These are phyloP conservation scores for Phrynosoma blainvillii DNA, from an alignment of 2,113 vertebrate species.

Conservation along the genomic window DNA sequence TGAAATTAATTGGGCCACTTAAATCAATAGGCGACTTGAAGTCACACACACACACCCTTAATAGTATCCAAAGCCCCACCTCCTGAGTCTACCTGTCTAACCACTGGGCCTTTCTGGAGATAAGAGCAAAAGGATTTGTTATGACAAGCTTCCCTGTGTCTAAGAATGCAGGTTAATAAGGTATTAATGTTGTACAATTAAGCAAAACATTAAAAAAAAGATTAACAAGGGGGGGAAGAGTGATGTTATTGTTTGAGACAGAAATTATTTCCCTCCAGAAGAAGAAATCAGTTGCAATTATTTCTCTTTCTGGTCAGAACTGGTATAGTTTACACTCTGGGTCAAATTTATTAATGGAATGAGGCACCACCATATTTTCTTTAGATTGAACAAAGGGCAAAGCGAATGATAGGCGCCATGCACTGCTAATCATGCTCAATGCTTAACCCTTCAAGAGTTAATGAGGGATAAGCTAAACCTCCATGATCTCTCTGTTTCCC, in stretches of 20 bases:
- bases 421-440: slow-evolving; percentile 43
- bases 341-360: slow-evolving; percentile 58
- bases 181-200: slow-evolving; percentile 4
- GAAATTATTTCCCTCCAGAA: slow-evolving; percentile 68
- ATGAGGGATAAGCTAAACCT: slow-evolving; percentile 62
- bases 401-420: slow-evolving; percentile 53
- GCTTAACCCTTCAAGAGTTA: slow-evolving; percentile 59
- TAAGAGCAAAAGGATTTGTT: not conserved
- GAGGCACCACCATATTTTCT: slow-evolving; percentile 51
- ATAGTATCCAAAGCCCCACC: not conserved
- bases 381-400: slow-evolving; percentile 53
- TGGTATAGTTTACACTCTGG: slow-evolving; percentile 53
- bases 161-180: slow-evolving; percentile 1
- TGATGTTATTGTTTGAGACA: slow-evolving; percentile 53
- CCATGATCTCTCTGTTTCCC: slow-evolving; percentile 23
- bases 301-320: slow-evolving; percentile 59
- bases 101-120: not conserved
- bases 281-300: slow-evolving; percentile 70
- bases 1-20: too few species aligned
- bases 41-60: not conserved
- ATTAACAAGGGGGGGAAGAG: not conserved
- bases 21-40: too few species aligned
- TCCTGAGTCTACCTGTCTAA: too few species aligned
- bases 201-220: not conserved
- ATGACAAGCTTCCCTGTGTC: not conserved